Conservation (phyloP, 2,113 vertebrate genomes). For the Perca schrenkii region DNA sequence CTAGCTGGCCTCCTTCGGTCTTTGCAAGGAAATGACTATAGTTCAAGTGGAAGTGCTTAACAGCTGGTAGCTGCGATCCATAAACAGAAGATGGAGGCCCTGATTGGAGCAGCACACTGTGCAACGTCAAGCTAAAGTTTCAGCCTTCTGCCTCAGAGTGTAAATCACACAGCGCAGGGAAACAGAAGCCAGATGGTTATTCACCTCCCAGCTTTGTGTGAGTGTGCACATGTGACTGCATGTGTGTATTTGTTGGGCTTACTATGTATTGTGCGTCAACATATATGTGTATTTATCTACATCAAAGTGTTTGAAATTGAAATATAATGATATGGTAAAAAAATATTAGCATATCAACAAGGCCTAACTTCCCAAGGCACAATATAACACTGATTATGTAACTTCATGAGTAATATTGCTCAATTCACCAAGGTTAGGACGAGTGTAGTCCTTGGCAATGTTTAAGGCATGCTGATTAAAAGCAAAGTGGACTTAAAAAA, state of each 20-base stretch:
- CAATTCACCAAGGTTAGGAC: background rate
- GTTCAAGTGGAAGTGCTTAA: conserved; percentile 77
- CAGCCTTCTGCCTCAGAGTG: conserved; percentile 63
- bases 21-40: conserved; percentile 71
- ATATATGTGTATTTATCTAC: background rate
- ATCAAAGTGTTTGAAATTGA: background rate
- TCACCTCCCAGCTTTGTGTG: conserved; percentile 54
- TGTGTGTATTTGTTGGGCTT: conserved; percentile 2
- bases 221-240: conserved; percentile 12
- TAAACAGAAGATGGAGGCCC: conserved; percentile 74
- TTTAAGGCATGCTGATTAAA: background rate
- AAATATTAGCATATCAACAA: conserved; percentile 8
- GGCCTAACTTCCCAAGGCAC: background rate
- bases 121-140: conserved; percentile 75
- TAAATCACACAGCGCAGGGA: conserved; percentile 68
- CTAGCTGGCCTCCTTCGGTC: conserved; percentile 43
- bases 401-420: background rate
- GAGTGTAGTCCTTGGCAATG: background rate
- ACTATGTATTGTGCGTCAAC: background rate
- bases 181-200: conserved; percentile 78
- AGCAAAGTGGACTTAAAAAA: background rate
- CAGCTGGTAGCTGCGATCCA: conserved; percentile 80
- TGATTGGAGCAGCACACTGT: conserved; percentile 73
- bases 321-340: background rate
- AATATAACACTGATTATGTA: conserved; percentile 13